Base-by-base conservation (phyloP, 2,113 vertebrate species). In the Fulmarus glacialis region DNA sequence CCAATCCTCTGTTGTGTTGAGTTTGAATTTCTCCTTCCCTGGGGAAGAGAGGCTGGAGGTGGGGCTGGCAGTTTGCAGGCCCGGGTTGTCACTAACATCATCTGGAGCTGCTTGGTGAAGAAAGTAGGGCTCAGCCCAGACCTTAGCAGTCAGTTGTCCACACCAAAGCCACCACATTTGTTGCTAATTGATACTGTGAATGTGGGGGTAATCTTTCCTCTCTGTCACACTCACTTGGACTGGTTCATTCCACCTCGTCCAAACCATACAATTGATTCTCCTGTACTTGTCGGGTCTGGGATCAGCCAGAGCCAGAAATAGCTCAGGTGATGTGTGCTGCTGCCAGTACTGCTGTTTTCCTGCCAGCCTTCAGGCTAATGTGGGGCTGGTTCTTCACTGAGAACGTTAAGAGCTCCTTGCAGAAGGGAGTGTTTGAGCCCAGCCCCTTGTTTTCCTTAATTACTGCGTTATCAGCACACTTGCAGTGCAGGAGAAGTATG, bases 401-500 rank as follows among this genome's bases (percentile, higher is more conserved):
- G 96, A 88, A 90, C 10, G 6, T 58, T 43, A 29, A 71, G 81
- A 87, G 68, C 87, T 87, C 29, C 72, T 82, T 19, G 52, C 85
- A 80, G n/a, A 52, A 89, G 82, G 95, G 96, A 80, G 94, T 90
- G 93, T 91, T 91, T 78, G 83, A 89, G 48, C 91, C 95, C 90
- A 90, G 80, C 87, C 82, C 82, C 82, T 93, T 42, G 97, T 97
- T 98, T 75, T 97, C 98, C 98, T 99, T 99, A 98, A 99, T 72
- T 13, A 45, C 22, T 53, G 48, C 30, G 17, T 86, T 82, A 82
- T 72, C 97, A 99, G 99, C 91, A 99, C 99, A 2, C 98, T 99
- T 66, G 99, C 99, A 40, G 98, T 99, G 90, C 99, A 99, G 96
- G 99, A 99, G 96, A 99, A 97, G 95, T 99, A 99, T 94, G 95